phyloP scores from a whole-genome alignment of 2,113 vertebrate genomes.

The Melanerpes formicivorus region DNA sequence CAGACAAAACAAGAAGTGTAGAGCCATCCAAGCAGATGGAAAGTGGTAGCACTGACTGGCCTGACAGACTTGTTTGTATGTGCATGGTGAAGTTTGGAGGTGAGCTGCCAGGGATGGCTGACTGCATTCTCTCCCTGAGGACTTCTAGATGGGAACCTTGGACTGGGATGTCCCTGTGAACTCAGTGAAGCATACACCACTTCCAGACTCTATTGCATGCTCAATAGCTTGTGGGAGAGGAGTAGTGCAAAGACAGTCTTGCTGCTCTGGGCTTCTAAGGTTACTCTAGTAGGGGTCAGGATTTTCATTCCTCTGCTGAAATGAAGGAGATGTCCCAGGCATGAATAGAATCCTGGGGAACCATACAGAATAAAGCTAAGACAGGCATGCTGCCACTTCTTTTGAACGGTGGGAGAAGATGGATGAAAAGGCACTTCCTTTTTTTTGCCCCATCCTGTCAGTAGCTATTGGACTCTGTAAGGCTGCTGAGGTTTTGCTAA shows the following conservation, averaged over 20 bases:
- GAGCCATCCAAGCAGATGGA: not conserved
- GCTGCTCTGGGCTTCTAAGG: not conserved
- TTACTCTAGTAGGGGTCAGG: not conserved
- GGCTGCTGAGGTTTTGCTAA: not conserved
- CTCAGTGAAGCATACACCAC: not conserved
- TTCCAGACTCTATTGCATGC: not conserved
- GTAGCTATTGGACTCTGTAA: not conserved
- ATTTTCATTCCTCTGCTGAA: not conserved
- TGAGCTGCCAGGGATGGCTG: not conserved
- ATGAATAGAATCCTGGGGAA: not conserved
- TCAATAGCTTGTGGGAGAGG: not conserved
- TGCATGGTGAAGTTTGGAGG: not conserved
- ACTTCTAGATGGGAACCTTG: constrained; percentile 15
- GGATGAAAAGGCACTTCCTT: not conserved
- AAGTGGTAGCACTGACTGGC: not conserved
- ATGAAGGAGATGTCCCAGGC: not conserved
- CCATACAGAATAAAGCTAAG: not conserved
- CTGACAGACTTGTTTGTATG: not conserved
- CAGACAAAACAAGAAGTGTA: not conserved
- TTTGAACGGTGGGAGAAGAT: not conserved
- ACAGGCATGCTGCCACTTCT: not conserved
- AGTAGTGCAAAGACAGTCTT: not conserved
- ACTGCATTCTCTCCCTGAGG: not conserved
- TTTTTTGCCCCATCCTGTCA: not conserved
- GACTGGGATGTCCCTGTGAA: not conserved